These are phyloP conservation scores for Tipula lateralis DNA, from an alignment of 2,888 invertebrate genomes.

Conservation along the genomic window DNA sequence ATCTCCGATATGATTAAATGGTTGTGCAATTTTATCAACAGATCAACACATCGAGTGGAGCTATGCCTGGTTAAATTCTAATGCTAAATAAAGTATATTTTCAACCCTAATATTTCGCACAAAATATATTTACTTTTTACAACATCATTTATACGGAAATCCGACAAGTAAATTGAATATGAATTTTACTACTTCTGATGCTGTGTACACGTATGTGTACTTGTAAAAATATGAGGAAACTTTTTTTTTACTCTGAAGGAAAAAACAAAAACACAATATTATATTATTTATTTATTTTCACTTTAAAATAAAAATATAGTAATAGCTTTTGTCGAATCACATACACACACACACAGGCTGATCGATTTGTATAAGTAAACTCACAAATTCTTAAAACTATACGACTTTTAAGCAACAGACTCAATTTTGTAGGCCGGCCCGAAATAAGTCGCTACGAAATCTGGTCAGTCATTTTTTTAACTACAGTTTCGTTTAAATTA, in stretches of 20 bases:
- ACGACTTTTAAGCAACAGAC: no score
- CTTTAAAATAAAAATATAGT: not conserved
- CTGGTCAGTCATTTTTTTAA: no score
- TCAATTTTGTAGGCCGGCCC: no score
- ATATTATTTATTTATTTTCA: not conserved
- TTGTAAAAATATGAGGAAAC: not conserved
- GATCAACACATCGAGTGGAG: no score
- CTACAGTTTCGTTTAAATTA: no score
- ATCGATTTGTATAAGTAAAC: no score
- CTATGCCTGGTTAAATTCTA: no score
- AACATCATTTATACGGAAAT: not conserved
- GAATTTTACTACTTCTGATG: not conserved
- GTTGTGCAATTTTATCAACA: not conserved
- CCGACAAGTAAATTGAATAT: conserved; percentile 11
- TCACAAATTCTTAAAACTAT: no score
- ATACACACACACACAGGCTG: no score
- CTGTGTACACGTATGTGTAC: not conserved
- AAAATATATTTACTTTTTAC: not conserved
- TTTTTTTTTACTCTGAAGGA: not conserved
- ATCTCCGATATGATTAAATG: no score
- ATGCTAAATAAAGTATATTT: no score
- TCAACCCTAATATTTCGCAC: not conserved
- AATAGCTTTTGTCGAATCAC: not conserved
- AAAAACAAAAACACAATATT: not conserved
- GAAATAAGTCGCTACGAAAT: no score